Evolutionary conservation across 2,797 vertebrate species (phyloP).

Genomic region (Ambastaia sidthimunki): DNA sequence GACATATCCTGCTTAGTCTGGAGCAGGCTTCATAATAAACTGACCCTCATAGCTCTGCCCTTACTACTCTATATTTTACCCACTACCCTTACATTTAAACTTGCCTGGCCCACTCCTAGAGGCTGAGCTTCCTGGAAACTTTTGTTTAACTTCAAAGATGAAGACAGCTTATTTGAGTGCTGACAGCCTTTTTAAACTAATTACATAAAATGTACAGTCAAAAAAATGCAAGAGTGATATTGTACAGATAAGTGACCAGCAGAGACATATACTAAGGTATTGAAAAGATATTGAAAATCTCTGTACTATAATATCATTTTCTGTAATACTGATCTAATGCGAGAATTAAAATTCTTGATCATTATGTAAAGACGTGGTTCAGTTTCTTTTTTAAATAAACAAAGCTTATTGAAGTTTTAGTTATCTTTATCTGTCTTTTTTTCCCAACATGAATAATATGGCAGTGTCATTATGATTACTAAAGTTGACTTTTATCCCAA

Average conservation of each 20-base stretch:
- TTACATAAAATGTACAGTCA: constrained; percentile 85
- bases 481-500: no score
- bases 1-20: constrained; percentile 63
- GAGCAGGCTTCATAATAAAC: constrained; percentile 73
- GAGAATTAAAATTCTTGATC: constrained; percentile 95
- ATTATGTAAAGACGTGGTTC: constrained; percentile 89
- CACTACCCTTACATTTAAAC: constrained; percentile 48
- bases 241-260: constrained; percentile 93
- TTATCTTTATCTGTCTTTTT: constrained; percentile 21
- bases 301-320: constrained; percentile 96
- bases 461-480: constrained; percentile 10
- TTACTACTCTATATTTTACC: constrained; percentile 49
- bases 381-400: constrained; percentile 58
- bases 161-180: constrained; percentile 89
- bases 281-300: constrained; percentile 87
- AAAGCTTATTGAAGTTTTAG: constrained; percentile 34
- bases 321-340: constrained; percentile 99
- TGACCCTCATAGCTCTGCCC: constrained; percentile 71
- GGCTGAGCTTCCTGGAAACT: constrained; percentile 76
- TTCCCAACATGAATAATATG: not conserved
- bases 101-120: constrained; percentile 46
- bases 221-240: constrained; percentile 82
- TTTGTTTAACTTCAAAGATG: constrained; percentile 78
- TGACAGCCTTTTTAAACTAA: constrained; percentile 93
- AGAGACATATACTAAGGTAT: constrained; percentile 86